Conservation (phyloP, 2,797 vertebrate genomes). For the Pangasius sanitwongsei region DNA sequence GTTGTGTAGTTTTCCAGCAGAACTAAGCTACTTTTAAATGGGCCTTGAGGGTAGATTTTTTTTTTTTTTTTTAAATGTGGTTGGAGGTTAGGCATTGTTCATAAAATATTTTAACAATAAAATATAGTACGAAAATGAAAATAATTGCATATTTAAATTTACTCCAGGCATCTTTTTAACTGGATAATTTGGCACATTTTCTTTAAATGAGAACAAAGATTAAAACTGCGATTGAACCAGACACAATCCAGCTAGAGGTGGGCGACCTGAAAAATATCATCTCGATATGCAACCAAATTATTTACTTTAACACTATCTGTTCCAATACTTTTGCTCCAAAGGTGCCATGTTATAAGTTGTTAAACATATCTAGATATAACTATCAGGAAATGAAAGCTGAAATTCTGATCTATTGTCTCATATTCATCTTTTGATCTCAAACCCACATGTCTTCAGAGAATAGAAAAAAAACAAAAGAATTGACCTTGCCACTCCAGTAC, state of each 20-base stretch:
- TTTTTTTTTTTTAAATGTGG: neutral
- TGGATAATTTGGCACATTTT: neutral
- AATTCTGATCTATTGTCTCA: too few species aligned
- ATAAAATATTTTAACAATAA: neutral
- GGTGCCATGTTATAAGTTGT: too few species aligned
- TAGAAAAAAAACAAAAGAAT: too few species aligned
- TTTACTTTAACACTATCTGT: too few species aligned
- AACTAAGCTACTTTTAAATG: neutral
- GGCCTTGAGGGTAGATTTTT: too few species aligned
- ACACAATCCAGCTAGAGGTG: neutral
- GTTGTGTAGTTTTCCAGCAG: neutral
- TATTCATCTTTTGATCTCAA: too few species aligned
- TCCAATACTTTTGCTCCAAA: too few species aligned
- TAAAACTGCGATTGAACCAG: neutral
- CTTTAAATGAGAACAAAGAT: neutral
- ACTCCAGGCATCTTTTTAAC: neutral
- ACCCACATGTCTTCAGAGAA: too few species aligned
- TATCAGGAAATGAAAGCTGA: too few species aligned
- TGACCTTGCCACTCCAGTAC: too few species aligned
- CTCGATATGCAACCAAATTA: too few species aligned
- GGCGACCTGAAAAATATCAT: neutral
- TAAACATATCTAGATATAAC: too few species aligned
- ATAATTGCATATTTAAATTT: neutral
- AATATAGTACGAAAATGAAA: neutral
- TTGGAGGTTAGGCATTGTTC: neutral